These are phyloP conservation scores for Scartelaos histophorus DNA, from an alignment of 2,113 vertebrate species.

Conservation along the genomic window DNA sequence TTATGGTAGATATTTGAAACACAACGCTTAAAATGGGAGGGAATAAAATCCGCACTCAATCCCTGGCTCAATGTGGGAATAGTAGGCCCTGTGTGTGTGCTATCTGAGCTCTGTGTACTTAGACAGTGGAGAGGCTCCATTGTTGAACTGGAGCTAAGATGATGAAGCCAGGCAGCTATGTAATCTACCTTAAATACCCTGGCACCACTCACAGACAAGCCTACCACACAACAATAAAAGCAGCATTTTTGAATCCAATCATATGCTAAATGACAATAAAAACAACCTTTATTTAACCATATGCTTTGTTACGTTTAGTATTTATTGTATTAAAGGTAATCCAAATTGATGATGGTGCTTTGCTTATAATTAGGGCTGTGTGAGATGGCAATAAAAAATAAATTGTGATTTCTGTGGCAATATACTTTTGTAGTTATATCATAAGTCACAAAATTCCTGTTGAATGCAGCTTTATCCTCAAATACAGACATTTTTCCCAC, in stretches of 20 bases:
- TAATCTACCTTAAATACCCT: conserved; percentile 72
- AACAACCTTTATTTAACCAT: background rate
- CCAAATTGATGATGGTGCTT: no score
- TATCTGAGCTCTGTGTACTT: conserved; percentile 62
- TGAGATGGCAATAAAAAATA: no score
- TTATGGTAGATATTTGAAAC: conserved; percentile 61
- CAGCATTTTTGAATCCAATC: background rate
- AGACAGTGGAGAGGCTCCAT: conserved; percentile 56
- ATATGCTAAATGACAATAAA: no score
- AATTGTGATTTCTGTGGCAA: no score
- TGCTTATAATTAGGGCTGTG: no score
- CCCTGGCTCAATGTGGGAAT: conserved; percentile 56
- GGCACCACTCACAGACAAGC: conserved; percentile 27
- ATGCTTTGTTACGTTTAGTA: background rate
- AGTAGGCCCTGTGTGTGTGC: conserved; percentile 46
- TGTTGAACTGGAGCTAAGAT: conserved; percentile 66
- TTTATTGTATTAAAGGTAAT: background rate
- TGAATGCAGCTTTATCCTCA: no score
- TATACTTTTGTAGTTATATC: no score
- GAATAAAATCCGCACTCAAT: conserved; percentile 60
- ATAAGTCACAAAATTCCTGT: no score
- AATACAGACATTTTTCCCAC: no score
- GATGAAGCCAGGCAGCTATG: conserved; percentile 79
- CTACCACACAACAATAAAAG: conserved; percentile 11
- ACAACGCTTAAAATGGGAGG: conserved; percentile 46